Conservation (phyloP, 2,888 invertebrate genomes). For the Mythimna vitellina region DNA sequence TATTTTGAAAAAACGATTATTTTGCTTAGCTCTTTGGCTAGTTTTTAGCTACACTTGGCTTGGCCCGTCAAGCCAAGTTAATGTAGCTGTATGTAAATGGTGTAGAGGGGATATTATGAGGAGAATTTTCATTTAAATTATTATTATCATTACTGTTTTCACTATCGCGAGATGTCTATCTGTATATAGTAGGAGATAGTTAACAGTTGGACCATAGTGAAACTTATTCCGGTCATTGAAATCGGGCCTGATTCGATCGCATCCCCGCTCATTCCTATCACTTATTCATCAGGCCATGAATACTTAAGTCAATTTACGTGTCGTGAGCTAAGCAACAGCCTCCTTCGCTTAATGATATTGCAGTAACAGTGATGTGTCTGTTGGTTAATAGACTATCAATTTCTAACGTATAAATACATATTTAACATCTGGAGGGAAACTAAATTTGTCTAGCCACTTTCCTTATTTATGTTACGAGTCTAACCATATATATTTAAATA, state of each 20-base stretch:
- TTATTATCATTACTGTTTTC: constrained; percentile 52
- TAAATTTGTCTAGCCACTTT: constrained; percentile 21
- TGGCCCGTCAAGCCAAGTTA: too few relatives aligned
- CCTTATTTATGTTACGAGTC: not conserved
- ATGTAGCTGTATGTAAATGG: too few relatives aligned
- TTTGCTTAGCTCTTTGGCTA: too few relatives aligned
- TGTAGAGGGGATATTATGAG: too few relatives aligned
- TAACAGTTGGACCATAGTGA: constrained; percentile 61
- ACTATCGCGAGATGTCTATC: constrained; percentile 21
- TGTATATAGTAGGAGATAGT: constrained; percentile 30
- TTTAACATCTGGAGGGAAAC: constrained; percentile 22
- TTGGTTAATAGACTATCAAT: constrained; percentile 64
- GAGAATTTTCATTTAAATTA: too few relatives aligned
- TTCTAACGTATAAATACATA: constrained; percentile 55
- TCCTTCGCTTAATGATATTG: constrained; percentile 81
- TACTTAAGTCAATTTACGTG: constrained; percentile 84
- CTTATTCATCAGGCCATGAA: constrained; percentile 87
- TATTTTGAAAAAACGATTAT: too few relatives aligned
- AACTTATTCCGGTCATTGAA: constrained; percentile 82
- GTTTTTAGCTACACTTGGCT: too few relatives aligned
- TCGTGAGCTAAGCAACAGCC: constrained; percentile 76
- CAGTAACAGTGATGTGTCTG: constrained; percentile 71
- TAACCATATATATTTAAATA: not conserved
- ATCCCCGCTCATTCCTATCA: constrained; percentile 79
- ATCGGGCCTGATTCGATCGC: constrained; percentile 82